Conservation (phyloP, 2,113 vertebrate genomes). For the Chitala chitala region DNA sequence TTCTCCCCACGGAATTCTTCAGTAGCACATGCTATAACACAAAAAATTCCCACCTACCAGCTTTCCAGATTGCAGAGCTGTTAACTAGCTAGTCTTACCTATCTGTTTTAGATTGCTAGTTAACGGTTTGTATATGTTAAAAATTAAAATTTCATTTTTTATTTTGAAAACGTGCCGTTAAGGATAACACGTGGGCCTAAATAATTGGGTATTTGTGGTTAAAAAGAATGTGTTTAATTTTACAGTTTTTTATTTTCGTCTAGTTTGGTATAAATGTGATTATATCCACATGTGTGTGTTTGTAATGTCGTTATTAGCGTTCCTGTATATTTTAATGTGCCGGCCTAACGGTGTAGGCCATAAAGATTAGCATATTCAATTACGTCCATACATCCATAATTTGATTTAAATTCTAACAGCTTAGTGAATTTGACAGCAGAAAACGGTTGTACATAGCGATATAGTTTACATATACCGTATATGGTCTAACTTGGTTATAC, state of each 20-base stretch:
- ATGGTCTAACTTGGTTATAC: constrained; percentile 3
- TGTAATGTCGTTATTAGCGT: not conserved
- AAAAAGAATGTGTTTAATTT: no score
- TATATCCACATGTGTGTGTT: constrained; percentile 1
- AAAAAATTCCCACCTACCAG: no score
- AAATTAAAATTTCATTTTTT: no score
- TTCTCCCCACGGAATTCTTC: not conserved
- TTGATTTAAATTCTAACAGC: not conserved
- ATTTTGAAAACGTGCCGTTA: no score
- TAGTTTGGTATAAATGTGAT: not conserved
- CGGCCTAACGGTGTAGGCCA: not conserved
- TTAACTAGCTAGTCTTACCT: no score
- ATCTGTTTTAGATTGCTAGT: no score
- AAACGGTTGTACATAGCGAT: constrained; percentile 14
- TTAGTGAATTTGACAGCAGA: not conserved
- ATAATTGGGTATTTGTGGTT: no score
- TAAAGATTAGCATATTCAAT: constrained; percentile 9
- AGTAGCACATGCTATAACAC: constrained; percentile 4
- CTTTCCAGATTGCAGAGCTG: no score
- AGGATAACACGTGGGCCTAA: no score
- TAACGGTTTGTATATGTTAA: no score
- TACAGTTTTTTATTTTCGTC: no score
- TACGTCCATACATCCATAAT: not conserved
- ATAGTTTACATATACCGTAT: constrained; percentile 26
- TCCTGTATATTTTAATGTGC: constrained; percentile 7